Evolutionary conservation across 2,113 vertebrate species (phyloP), one percentile per base, ranked within the genome.

Genomic region (Tachycineta bicolor): DNA sequence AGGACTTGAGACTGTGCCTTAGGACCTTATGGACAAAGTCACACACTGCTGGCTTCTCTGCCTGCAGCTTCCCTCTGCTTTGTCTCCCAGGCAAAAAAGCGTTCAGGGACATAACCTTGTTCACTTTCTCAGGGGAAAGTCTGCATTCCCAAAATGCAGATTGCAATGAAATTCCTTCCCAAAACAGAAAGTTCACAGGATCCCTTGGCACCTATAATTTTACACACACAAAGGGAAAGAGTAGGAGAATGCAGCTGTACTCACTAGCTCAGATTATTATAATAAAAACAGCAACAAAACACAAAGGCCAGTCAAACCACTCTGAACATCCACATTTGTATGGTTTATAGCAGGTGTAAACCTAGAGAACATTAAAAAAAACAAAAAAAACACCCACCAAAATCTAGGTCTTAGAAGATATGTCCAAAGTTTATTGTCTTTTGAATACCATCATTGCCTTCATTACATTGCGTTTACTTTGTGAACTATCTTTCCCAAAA

Each of bases 111-210:
- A 6, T 62, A 76, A 83, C 28, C 43, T 67, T 4, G 11, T 63
- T 93, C 69, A 46, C 28, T 69, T 83, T 44, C 62, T 79, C 74
- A 28, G 37, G 63, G 59, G 82, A 83, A 80, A 93, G 53, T 74
- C 56, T 95, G 7, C 58, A 83, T 77, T 91, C 75, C 82, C 90
- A 76, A 86, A 94, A 92, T 86, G 50, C 28, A 83, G 67, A 86
- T 76, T 5, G 10, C 75, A 88, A 14, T 74, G 67, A 90, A n/a
- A 83, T 33, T 88, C 31, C 25, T 73, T 69, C 88, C 70, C 67
- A 80, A 90, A 86, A 23, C 75, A 92, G 75, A 86, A 97, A 94
- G 88, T 92, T 94, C 85, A 94, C 43, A n/a, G 41, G 3, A 59
- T 96, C 90, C 71, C 83, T 39, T 68, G 84, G 6, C 55, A 67